Evolutionary conservation across 2,888 invertebrate species (phyloP).

Genomic region (Gymnocheta viridis): DNA sequence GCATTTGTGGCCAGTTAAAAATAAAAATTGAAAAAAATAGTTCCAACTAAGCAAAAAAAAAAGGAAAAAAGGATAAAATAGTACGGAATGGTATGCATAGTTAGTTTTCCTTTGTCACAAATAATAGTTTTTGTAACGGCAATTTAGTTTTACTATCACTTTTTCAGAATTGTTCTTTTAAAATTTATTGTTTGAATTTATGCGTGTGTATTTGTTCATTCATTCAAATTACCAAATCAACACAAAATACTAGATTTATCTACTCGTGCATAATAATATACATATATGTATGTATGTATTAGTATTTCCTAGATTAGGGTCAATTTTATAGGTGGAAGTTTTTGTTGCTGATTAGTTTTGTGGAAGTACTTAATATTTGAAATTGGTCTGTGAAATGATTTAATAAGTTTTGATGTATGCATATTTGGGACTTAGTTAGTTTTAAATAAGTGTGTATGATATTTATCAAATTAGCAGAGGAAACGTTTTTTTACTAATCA

Average conservation of each 20-base stretch:
- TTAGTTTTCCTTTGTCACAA: constrained; percentile 62
- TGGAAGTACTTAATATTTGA: no score
- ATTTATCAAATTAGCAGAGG: no score
- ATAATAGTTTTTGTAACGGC: constrained; percentile 64
- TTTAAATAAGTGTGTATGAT: no score
- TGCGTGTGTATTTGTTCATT: not conserved
- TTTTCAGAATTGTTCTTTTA: constrained; percentile 29
- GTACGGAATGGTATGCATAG: constrained; percentile 50
- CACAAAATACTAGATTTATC: not conserved
- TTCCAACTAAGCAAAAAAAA: constrained; percentile 22
- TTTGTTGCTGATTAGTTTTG: not conserved
- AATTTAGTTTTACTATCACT: constrained; percentile 60
- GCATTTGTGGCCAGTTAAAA: constrained; percentile 36
- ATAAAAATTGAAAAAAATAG: constrained; percentile 12
- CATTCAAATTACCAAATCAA: constrained; percentile 14
- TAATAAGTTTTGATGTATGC: no score
- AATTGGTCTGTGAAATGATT: no score
- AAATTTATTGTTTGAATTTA: constrained; percentile 20
- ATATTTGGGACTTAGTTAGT: no score
- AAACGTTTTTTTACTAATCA: no score
- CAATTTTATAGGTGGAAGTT: not conserved
- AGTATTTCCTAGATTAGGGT: not conserved
- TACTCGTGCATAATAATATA: not conserved
- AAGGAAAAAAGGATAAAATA: not conserved
- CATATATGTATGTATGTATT: not conserved